Percentiles rank a stretch among this genome's conserved stretches.
Conservation (phyloP, 2,888 invertebrate genomes). For the Anoplius nigerrimus region DNA sequence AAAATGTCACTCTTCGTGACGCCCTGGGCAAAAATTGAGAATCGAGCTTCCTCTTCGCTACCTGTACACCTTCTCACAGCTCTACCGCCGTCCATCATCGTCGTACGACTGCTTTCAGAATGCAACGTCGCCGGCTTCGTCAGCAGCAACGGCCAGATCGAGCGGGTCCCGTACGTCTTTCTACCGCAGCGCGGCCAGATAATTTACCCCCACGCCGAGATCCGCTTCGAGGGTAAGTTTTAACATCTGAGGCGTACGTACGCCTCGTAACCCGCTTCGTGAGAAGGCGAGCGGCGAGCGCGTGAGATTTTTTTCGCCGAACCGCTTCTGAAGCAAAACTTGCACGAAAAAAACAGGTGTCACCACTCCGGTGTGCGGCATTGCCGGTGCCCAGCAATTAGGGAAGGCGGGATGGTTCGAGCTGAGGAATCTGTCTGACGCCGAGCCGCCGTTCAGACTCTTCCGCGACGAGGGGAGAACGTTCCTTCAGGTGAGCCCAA, state of each 20-base stretch:
- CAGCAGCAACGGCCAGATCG: constrained; percentile 81
- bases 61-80: too few species aligned
- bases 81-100: too few species aligned
- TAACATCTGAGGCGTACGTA: neutral
- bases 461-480: constrained; percentile 89
- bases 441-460: constrained; percentile 87
- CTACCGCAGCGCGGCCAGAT: constrained; percentile 91
- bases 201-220: constrained; percentile 91
- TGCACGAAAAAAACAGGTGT: constrained; percentile 78
- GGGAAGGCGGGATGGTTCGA: constrained; percentile 88
- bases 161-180: constrained; percentile 91
- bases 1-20: too few species aligned
- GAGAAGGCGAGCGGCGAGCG: neutral
- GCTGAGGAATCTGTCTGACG: constrained; percentile 84
- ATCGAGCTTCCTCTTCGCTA: too few species aligned
- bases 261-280: neutral
- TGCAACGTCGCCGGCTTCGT: constrained; percentile 89
- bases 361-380: constrained; percentile 88
- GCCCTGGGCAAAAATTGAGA: too few species aligned
- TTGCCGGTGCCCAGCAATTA: constrained; percentile 89
- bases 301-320: too few species aligned
- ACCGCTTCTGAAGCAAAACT: too few species aligned
- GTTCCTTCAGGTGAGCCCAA: constrained; percentile 82
- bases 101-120: too few species aligned
- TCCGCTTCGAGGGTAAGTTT: constrained; percentile 84